phyloP scores from a whole-genome alignment of 2,113 vertebrate species.

The Catharus bicknelli region DNA sequence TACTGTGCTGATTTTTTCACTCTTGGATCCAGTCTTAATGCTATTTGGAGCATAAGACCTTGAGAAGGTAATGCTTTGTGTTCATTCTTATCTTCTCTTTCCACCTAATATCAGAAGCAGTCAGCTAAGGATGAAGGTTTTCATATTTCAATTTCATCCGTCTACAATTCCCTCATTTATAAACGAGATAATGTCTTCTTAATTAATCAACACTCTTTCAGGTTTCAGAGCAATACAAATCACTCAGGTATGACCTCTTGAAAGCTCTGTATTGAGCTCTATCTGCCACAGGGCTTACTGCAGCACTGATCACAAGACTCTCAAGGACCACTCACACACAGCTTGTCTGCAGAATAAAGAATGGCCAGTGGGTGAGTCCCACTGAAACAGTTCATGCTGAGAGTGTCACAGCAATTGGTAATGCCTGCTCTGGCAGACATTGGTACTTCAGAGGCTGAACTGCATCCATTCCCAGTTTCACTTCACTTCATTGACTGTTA shows the following conservation, averaged over 20 bases:
- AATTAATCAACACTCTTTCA: conserved; percentile 3
- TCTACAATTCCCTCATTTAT: background rate
- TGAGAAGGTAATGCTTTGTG: conserved; percentile 36
- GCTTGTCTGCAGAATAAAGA: background rate
- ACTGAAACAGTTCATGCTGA: background rate
- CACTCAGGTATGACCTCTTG: background rate
- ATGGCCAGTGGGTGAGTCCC: background rate
- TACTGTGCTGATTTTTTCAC: conserved; percentile 42
- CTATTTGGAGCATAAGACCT: conserved; percentile 50
- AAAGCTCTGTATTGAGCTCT: background rate
- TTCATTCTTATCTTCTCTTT: conserved; percentile 11
- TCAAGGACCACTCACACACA: background rate
- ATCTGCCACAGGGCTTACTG: background rate
- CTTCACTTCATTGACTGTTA: background rate
- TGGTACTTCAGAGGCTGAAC: background rate
- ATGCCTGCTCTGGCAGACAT: background rate
- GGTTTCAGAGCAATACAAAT: background rate
- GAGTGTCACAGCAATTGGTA: background rate
- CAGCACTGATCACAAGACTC: background rate
- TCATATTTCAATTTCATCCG: background rate
- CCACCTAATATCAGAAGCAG: conserved; percentile 31
- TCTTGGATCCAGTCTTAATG: conserved; percentile 42
- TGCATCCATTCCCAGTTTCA: background rate
- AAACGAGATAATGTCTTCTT: conserved; percentile 19
- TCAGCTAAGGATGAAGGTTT: conserved; percentile 8